A percentile compares a stretch with the other conserved stretches of the same genome.
Evolutionary conservation across 2,797 vertebrate genomes (phyloP).

Genomic region (Miichthys miiuy): DNA sequence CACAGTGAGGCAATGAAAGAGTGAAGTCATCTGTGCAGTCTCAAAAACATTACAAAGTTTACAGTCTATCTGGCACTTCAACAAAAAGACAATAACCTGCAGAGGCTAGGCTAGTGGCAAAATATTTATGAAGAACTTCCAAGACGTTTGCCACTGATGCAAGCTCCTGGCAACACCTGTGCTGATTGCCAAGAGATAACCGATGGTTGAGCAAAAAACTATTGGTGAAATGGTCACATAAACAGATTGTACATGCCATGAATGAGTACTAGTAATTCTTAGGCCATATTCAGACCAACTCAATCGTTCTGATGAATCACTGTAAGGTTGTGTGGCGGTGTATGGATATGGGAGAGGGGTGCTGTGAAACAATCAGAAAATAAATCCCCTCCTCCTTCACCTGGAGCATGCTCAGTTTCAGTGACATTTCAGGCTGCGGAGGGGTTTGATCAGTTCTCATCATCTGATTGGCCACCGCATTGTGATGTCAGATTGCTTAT

Average conservation of each 20-base stretch:
- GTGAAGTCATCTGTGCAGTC: constrained; percentile 21
- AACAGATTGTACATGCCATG: background rate
- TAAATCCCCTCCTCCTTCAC: too few species aligned
- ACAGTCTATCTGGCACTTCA: constrained; percentile 8
- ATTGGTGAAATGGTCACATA: background rate
- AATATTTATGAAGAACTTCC: background rate
- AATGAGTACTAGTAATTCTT: background rate
- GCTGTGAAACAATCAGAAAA: too few species aligned
- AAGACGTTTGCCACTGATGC: constrained; percentile 1
- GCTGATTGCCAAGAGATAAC: background rate
- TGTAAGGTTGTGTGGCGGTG: too few species aligned
- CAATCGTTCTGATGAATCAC: too few species aligned
- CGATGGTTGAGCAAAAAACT: background rate
- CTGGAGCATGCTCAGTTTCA: too few species aligned
- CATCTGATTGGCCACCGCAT: too few species aligned
- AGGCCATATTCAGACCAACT: too few species aligned
- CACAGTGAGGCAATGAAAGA: constrained; percentile 35
- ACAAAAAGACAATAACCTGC: constrained; percentile 22
- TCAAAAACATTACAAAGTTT: constrained; percentile 21
- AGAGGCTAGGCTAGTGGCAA: background rate
- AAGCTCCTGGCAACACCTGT: background rate
- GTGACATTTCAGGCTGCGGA: too few species aligned
- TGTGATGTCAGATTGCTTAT: too few species aligned
- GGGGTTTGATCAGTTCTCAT: too few species aligned
- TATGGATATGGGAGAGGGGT: too few species aligned